Conservation (phyloP, 1,140 invertebrate genomes). For the Calliphora vicina region DNA sequence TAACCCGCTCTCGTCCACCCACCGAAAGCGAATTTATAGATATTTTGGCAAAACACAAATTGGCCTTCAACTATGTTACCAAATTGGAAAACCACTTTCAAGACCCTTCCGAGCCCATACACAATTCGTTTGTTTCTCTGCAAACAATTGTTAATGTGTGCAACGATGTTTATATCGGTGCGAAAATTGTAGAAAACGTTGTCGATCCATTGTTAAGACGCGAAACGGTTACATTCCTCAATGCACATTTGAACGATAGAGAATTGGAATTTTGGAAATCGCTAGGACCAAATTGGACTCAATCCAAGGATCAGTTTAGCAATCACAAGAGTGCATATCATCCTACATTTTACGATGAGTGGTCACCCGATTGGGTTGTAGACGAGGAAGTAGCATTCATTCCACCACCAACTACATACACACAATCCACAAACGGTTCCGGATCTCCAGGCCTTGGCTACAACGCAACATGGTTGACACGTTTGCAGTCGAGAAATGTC, state of each 20-base stretch:
- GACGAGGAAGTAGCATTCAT: constrained; percentile 55
- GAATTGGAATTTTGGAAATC: constrained; percentile 54
- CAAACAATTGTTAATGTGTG: constrained; percentile 54
- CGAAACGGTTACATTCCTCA: constrained; percentile 52
- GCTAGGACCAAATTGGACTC: constrained; percentile 54
- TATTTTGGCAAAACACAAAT: constrained; percentile 55
- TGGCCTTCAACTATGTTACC: constrained; percentile 52
- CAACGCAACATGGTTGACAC: constrained; percentile 53
- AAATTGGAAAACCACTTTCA: constrained; percentile 54
- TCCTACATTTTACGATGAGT: constrained; percentile 60
- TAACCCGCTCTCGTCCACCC: constrained; percentile 54
- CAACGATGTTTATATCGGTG: constrained; percentile 53
- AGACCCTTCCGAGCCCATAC: constrained; percentile 48
- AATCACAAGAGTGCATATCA: constrained; percentile 56
- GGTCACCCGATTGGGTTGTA: constrained; percentile 60
- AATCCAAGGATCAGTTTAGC: constrained; percentile 57
- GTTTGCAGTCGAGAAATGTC: constrained; percentile 55
- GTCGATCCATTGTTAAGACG: constrained; percentile 54
- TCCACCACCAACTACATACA: constrained; percentile 44
- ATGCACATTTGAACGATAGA: constrained; percentile 42
- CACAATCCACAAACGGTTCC: constrained; percentile 26
- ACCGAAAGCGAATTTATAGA: constrained; percentile 57
- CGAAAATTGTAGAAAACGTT: constrained; percentile 49
- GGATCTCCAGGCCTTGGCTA: constrained; percentile 42
- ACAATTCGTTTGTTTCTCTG: constrained; percentile 55